Conservation (phyloP, 1,140 invertebrate species). For the Drosophila watanabei region DNA sequence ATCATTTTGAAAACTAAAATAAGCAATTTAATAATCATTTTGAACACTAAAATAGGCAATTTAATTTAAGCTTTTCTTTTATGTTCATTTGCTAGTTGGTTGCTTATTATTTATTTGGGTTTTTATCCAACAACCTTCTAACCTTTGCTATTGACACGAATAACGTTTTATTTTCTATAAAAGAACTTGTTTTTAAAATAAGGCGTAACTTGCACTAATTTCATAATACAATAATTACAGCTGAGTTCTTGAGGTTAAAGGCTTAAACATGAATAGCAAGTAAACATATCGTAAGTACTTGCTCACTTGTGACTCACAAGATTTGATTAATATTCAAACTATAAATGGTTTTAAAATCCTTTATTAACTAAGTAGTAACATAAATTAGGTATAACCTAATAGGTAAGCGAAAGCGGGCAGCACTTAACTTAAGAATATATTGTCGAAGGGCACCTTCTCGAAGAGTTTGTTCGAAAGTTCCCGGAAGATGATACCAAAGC, state of each 20-base stretch:
- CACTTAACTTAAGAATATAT: slow-evolving; percentile 87
- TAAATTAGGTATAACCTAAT: slow-evolving; percentile 51
- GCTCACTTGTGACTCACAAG: not conserved
- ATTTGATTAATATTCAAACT: not conserved
- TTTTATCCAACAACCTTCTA: not conserved
- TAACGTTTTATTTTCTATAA: not conserved
- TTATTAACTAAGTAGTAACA: slow-evolving; percentile 67
- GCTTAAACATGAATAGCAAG: not conserved
- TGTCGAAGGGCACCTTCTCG: slow-evolving; percentile 88
- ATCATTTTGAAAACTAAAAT: not conserved
- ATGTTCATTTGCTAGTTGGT: too few species aligned
- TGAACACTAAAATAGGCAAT: not conserved
- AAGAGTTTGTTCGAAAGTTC: slow-evolving; percentile 89
- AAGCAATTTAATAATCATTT: not conserved
- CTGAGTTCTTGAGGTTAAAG: not conserved
- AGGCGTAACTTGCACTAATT: not conserved
- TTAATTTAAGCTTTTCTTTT: not conserved
- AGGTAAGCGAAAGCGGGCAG: slow-evolving; percentile 11
- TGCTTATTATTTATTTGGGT: not conserved
- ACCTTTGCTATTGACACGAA: not conserved
- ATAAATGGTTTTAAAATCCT: slow-evolving; percentile 14
- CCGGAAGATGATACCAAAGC: slow-evolving; percentile 88
- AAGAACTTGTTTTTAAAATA: not conserved
- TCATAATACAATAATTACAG: slow-evolving; percentile 1
- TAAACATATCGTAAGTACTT: slow-evolving; percentile 4